phyloP scores from a whole-genome alignment of 2,797 vertebrate genomes.

The Clarias laeviceps region DNA sequence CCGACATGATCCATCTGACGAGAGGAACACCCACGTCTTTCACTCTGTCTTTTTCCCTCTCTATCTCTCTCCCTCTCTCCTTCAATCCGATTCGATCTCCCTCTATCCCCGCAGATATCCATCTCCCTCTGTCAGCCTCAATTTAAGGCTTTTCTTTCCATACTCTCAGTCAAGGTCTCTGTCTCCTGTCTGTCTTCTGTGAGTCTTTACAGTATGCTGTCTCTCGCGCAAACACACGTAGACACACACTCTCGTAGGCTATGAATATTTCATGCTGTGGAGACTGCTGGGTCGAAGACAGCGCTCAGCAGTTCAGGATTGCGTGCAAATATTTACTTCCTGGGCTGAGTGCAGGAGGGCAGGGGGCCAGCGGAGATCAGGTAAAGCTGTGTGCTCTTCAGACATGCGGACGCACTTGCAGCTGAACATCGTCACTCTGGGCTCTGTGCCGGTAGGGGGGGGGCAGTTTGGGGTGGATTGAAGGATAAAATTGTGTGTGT shows the following conservation, averaged over 20 bases:
- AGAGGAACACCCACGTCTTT: conserved; percentile 58
- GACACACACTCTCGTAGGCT: conserved; percentile 49
- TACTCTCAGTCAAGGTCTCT: conserved; percentile 59
- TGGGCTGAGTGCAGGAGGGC: conserved; percentile 66
- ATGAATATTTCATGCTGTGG: conserved; percentile 94
- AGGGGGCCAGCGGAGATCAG: conserved; percentile 52
- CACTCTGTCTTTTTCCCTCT: background rate
- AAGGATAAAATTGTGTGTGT: conserved; percentile 20
- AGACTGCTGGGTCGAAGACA: conserved; percentile 75
- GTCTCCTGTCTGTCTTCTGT: conserved; percentile 43
- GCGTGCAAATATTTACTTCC: conserved; percentile 92
- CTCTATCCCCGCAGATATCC: conserved; percentile 55
- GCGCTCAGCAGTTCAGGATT: conserved; percentile 79
- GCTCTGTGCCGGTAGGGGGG: background rate
- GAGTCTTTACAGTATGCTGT: conserved; percentile 39
- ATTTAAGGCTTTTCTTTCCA: conserved; percentile 46
- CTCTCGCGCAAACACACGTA: conserved; percentile 46
- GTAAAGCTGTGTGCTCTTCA: conserved; percentile 37
- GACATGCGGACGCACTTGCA: conserved; percentile 47
- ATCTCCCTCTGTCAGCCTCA: conserved; percentile 58
- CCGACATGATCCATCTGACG: conserved; percentile 18
- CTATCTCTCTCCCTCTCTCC: background rate
- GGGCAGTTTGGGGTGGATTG: background rate
- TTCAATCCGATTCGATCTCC: conserved; percentile 39
- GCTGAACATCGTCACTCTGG: conserved; percentile 28